Conservation (phyloP, 2,888 invertebrate genomes). For the Nebria brevicollis region DNA sequence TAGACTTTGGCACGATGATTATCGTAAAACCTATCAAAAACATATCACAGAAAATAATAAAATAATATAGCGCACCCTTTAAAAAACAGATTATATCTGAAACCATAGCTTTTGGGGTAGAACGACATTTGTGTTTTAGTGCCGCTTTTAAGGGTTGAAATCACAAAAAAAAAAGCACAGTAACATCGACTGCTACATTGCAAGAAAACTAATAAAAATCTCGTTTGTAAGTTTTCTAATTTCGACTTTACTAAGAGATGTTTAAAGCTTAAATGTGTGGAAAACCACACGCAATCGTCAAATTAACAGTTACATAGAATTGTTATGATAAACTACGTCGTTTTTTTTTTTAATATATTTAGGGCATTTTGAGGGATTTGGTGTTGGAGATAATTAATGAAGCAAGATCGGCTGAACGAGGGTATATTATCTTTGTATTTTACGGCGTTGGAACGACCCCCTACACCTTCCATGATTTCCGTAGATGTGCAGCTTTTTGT, state of each 20-base stretch:
- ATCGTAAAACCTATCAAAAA: background rate
- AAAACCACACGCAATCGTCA: background rate
- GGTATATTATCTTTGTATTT: background rate
- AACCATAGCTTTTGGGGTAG: background rate
- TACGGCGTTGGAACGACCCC: background rate
- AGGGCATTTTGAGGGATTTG: background rate
- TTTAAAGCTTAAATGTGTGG: background rate
- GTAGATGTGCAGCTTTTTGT: slow-evolving; percentile 19
- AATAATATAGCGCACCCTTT: background rate
- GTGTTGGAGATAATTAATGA: background rate
- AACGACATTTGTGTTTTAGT: background rate
- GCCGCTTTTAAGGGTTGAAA: background rate
- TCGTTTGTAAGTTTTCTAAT: background rate
- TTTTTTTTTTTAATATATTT: background rate
- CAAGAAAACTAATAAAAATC: background rate
- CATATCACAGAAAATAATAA: background rate
- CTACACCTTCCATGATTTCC: background rate
- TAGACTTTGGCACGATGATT: background rate
- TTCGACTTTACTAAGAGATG: background rate
- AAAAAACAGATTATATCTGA: background rate
- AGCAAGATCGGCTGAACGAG: background rate
- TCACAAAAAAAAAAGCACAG: background rate
- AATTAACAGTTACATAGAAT: background rate
- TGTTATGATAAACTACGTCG: background rate
- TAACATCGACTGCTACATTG: background rate